Conservation (phyloP, 2,113 vertebrate genomes). For the Prinia subflava region DNA sequence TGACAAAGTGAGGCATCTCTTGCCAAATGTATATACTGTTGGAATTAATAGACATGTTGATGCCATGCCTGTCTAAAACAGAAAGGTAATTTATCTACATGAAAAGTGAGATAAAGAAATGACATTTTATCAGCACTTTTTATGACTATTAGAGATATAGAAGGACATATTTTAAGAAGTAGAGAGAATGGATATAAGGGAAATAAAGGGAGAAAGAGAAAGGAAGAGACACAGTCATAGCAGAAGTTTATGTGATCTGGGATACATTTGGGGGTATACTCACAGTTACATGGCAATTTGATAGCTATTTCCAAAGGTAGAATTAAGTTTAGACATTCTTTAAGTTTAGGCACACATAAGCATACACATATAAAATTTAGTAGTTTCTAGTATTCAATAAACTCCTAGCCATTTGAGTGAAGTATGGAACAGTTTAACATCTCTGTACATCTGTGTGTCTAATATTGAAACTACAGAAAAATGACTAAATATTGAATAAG, state of each 20-base stretch:
- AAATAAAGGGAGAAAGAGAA: neutral
- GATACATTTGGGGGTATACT: neutral
- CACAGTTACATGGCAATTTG: neutral
- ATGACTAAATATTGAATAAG: neutral
- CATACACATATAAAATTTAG: neutral
- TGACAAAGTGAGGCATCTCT: neutral
- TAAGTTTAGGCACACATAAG: neutral
- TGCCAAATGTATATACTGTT: neutral
- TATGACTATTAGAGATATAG: slow-evolving; percentile 2
- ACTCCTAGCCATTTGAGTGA: neutral
- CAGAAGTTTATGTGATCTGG: neutral
- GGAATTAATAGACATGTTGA: neutral
- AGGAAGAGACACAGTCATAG: neutral
- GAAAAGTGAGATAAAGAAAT: neutral
- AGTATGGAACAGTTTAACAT: neutral
- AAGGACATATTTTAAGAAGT: neutral
- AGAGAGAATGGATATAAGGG: neutral
- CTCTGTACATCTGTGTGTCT: neutral
- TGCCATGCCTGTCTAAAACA: neutral
- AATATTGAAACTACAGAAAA: neutral
- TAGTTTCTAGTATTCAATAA: neutral
- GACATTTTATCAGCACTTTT: neutral
- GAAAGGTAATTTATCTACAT: neutral
- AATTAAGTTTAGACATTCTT: neutral
- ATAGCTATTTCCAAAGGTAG: neutral